A percentile compares a stretch with the other conserved stretches of the same genome.
Conservation (phyloP, 2,797 vertebrate species). For the Todus mexicanus region DNA sequence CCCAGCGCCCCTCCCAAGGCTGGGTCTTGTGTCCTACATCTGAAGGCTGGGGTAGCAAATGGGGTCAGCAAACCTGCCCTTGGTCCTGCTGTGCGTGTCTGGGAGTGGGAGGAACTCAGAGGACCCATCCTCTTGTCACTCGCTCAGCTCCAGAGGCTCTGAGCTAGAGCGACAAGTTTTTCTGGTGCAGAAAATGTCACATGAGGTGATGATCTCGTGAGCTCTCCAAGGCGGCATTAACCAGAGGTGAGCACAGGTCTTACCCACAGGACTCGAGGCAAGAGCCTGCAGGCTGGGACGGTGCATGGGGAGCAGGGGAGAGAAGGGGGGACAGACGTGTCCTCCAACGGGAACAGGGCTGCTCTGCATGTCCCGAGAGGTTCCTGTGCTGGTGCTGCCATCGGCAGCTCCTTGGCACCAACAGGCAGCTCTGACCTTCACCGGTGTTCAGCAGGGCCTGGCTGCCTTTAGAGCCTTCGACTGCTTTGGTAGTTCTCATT, state of each 20-base stretch:
- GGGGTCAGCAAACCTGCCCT: neutral
- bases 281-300: neutral
- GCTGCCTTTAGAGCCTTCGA: neutral
- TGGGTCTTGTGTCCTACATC: neutral
- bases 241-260: neutral
- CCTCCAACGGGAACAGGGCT: neutral
- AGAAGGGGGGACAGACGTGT: neutral
- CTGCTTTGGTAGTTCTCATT: neutral
- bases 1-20: neutral
- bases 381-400: neutral
- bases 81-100: neutral
- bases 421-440: neutral
- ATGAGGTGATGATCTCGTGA: neutral
- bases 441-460: neutral
- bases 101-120: neutral
- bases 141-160: neutral
- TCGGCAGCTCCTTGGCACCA: no score
- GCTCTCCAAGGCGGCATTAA: neutral
- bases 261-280: neutral
- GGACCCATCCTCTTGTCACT: neutral
- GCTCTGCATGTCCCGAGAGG: neutral
- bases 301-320: neutral
- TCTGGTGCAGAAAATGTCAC: neutral
- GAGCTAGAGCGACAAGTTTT: neutral
- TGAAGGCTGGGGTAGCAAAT: neutral